Evolutionary conservation across 2,888 invertebrate genomes (phyloP).

Genomic region (Diloba caeruleocephala): DNA sequence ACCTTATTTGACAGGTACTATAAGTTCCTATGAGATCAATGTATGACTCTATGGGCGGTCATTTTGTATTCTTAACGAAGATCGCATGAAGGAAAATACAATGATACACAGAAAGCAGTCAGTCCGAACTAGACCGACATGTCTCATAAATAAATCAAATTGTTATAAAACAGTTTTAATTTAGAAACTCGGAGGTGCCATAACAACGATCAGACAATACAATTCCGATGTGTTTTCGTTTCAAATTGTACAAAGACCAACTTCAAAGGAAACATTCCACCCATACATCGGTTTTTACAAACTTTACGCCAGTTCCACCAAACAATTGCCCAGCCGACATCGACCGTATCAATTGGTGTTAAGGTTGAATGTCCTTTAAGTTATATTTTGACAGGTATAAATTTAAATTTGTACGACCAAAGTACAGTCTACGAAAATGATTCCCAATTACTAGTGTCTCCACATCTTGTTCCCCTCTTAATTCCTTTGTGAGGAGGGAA

Average conservation of each 20-base stretch:
- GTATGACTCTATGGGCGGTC: too few relatives aligned
- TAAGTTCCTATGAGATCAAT: too few relatives aligned
- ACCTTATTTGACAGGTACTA: too few relatives aligned
- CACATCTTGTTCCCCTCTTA: slow-evolving; percentile 51
- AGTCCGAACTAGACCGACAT: background rate
- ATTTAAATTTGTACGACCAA: slow-evolving; percentile 23
- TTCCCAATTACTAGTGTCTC: slow-evolving; percentile 60
- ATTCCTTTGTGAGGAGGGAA: slow-evolving; percentile 60
- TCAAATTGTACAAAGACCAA: slow-evolving; percentile 55
- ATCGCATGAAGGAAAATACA: too few relatives aligned
- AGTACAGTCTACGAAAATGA: slow-evolving; percentile 56
- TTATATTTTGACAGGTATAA: background rate
- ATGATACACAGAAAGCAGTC: too few relatives aligned
- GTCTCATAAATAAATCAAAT: slow-evolving; percentile 1
- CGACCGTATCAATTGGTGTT: slow-evolving; percentile 9
- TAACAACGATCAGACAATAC: slow-evolving; percentile 36
- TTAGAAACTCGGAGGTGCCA: slow-evolving; percentile 27
- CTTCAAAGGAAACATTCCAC: slow-evolving; percentile 54
- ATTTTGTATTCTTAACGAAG: too few relatives aligned
- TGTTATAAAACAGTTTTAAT: slow-evolving; percentile 27
- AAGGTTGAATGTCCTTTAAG: slow-evolving; percentile 5
- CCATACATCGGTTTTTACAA: slow-evolving; percentile 42
- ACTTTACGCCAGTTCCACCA: slow-evolving; percentile 3
- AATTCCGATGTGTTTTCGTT: slow-evolving; percentile 48
- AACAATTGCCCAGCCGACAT: background rate